Evolutionary conservation across 2,797 vertebrate genomes (phyloP).

Genomic region (Emydoidea blandingii): DNA sequence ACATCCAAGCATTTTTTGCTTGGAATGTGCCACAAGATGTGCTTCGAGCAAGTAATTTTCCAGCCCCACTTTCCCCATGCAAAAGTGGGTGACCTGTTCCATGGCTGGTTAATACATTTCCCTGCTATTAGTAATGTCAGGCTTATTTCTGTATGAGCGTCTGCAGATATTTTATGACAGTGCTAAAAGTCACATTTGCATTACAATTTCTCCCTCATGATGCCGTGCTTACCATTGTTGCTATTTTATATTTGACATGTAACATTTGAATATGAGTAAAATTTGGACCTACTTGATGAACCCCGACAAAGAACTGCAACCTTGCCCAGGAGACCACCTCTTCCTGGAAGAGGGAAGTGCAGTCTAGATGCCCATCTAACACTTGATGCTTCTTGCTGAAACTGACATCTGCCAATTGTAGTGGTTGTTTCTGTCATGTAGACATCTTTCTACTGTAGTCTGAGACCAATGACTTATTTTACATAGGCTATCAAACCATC

Average conservation of each 20-base stretch:
- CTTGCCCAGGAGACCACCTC: not conserved
- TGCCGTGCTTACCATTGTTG: not conserved
- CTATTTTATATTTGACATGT: not conserved
- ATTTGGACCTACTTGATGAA: not conserved
- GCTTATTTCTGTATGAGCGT: not conserved
- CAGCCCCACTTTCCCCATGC: not conserved
- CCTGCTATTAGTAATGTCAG: not conserved
- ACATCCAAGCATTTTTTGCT: not conserved
- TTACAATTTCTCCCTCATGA: not conserved
- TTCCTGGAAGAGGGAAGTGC: not conserved
- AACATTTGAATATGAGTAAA: not conserved
- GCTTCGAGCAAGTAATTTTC: not conserved
- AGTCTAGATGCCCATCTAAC: not conserved
- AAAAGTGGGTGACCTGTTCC: not conserved
- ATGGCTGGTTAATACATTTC: not conserved
- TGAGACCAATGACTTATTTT: not conserved
- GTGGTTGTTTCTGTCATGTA: not conserved
- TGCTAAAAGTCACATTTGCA: rapidly evolving
- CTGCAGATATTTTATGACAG: not conserved
- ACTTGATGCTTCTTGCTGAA: not conserved
- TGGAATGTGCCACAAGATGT: not conserved
- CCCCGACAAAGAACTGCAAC: not conserved
- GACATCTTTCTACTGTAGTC: not conserved
- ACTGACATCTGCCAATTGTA: not conserved
- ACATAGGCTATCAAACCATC: not conserved